phyloP scores from a whole-genome alignment of 2,113 vertebrate species.

The Lepisosteus osseus region DNA sequence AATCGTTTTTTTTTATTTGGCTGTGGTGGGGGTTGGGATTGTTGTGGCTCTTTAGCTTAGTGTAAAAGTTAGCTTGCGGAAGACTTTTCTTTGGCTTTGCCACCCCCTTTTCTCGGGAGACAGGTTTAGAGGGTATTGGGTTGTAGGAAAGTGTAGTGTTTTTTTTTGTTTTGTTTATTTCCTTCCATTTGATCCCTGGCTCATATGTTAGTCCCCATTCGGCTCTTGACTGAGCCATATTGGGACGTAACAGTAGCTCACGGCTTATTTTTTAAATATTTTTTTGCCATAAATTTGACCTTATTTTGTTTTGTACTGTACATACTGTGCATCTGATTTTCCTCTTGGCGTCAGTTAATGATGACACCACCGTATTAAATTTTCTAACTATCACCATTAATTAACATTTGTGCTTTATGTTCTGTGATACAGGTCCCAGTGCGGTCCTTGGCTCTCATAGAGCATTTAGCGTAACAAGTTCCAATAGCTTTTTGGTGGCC shows the following conservation, averaged over 20 bases:
- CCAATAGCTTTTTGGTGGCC: slow-evolving; percentile 48
- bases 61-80: no score
- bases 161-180: no score
- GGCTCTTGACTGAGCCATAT: no score
- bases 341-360: slow-evolving; percentile 40
- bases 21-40: no score
- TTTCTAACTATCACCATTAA: slow-evolving; percentile 57
- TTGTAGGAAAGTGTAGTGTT: no score
- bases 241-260: no score
- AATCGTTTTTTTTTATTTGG: no score
- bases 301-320: slow-evolving; percentile 29
- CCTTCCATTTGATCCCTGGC: not conserved
- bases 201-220: not conserved
- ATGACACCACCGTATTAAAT: slow-evolving; percentile 57
- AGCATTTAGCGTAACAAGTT: slow-evolving; percentile 51
- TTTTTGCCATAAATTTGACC: slow-evolving; percentile 30
- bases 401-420: slow-evolving; percentile 70
- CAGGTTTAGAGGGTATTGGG: no score
- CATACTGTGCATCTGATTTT: not conserved
- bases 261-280: not conserved
- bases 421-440: slow-evolving; percentile 54
- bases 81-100: no score
- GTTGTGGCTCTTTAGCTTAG: no score
- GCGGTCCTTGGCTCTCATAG: slow-evolving; percentile 45
- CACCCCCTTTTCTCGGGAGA: no score